Percentiles rank a stretch among this genome's conserved stretches.
phyloP scores from a whole-genome alignment of 2,888 invertebrate species.

The Dryomyza anilis region DNA sequence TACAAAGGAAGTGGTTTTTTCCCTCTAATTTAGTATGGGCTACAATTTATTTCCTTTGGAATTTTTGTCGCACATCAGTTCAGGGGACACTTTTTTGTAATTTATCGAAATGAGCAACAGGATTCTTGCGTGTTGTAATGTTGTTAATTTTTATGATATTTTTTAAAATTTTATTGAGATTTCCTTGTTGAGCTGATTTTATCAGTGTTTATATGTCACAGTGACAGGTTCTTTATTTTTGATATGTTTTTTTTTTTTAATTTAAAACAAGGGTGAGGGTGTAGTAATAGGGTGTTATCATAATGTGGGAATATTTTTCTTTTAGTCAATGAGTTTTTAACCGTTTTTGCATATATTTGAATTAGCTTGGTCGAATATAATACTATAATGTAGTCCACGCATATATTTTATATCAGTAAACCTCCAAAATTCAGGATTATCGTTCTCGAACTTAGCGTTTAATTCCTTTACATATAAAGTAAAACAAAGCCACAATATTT shows the following conservation, averaged over 20 bases:
- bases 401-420: too few relatives aligned
- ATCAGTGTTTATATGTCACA: constrained; percentile 17
- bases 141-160: constrained; percentile 29
- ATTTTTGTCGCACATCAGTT: not conserved
- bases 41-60: constrained; percentile 14
- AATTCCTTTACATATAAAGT: too few relatives aligned
- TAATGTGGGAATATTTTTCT: constrained; percentile 7
- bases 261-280: not conserved
- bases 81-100: not conserved
- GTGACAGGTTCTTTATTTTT: constrained; percentile 20
- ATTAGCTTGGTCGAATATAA: too few relatives aligned
- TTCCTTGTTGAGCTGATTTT: constrained; percentile 18
- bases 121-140: constrained; percentile 33
- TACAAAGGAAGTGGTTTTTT: constrained; percentile 33
- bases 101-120: constrained; percentile 29
- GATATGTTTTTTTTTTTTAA: too few relatives aligned
- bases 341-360: too few relatives aligned
- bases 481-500: too few relatives aligned
- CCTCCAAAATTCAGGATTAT: too few relatives aligned
- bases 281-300: not conserved
- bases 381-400: too few relatives aligned
- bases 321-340: not conserved
- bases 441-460: too few relatives aligned
- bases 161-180: not conserved
- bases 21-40: constrained; percentile 30